phyloP scores from a whole-genome alignment of 2,797 vertebrate species.

The Tympanoctomys barrerae region DNA sequence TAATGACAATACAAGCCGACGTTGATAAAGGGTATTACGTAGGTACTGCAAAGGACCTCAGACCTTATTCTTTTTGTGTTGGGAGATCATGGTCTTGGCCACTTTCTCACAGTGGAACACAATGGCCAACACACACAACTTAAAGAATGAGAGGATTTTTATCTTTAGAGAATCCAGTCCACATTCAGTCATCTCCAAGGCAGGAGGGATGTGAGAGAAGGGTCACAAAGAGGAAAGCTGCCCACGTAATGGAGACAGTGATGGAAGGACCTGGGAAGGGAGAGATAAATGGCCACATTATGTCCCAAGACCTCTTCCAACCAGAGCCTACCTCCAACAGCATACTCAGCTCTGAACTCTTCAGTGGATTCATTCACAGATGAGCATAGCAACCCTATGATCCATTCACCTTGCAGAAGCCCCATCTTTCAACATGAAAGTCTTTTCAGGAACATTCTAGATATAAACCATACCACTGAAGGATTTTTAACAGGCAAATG shows the following conservation, averaged over 20 bases:
- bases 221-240: not conserved
- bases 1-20: not conserved
- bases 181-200: not conserved
- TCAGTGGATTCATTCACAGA: not conserved
- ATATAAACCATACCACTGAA: not conserved
- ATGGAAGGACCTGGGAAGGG: not conserved
- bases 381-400: not conserved
- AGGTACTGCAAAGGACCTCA: not conserved
- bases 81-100: not conserved
- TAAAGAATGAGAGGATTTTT: not conserved
- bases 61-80: not conserved
- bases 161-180: not conserved
- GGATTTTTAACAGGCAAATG: not conserved
- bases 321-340: not conserved
- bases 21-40: not conserved
- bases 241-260: too few relatives aligned
- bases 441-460: not conserved
- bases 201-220: not conserved
- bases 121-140: not conserved
- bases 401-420: not conserved
- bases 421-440: not conserved
- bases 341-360: not conserved
- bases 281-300: not conserved
- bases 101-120: not conserved
- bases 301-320: not conserved